These are phyloP conservation scores for Fistularia tabacaria DNA, from an alignment of 2,797 vertebrate genomes.

Conservation along the genomic window DNA sequence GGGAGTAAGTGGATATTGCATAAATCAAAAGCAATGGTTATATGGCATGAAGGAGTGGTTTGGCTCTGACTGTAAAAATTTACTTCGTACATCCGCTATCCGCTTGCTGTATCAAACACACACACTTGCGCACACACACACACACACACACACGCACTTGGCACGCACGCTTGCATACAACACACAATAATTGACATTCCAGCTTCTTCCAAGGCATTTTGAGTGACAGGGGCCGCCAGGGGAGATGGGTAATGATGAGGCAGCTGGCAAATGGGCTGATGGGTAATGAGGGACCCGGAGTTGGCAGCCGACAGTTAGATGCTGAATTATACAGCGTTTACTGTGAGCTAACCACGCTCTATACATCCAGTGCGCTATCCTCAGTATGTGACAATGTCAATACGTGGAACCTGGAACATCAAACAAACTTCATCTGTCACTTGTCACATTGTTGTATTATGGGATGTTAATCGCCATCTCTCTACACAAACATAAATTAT, in stretches of 20 bases:
- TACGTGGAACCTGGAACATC: slow-evolving; percentile 28
- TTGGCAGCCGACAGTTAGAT: slow-evolving; percentile 63
- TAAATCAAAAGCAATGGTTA: no score
- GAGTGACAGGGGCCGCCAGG: slow-evolving; percentile 65
- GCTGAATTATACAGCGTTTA: slow-evolving; percentile 59
- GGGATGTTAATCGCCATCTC: slow-evolving; percentile 21
- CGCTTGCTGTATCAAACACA: no score
- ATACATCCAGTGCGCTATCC: slow-evolving; percentile 45
- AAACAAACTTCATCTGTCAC: slow-evolving; percentile 29
- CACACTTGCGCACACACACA: no score
- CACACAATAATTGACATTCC: slow-evolving; percentile 65
- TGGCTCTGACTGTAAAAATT: no score
- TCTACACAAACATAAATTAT: slow-evolving; percentile 10
- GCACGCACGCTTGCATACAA: slow-evolving; percentile 43
- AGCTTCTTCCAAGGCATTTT: slow-evolving; percentile 56
- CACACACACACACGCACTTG: no score
- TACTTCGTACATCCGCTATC: no score
- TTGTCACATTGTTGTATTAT: slow-evolving; percentile 21
- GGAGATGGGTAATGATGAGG: slow-evolving; percentile 75
- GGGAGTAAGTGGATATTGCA: no score
- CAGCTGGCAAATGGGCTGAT: slow-evolving; percentile 74
- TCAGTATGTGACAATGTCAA: slow-evolving; percentile 37
- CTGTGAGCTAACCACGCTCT: slow-evolving; percentile 48
- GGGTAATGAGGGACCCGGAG: slow-evolving; percentile 69
- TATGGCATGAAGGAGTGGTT: no score